Base-by-base conservation (phyloP, 1,140 invertebrate species). In the Drosophila pandora region DNA sequence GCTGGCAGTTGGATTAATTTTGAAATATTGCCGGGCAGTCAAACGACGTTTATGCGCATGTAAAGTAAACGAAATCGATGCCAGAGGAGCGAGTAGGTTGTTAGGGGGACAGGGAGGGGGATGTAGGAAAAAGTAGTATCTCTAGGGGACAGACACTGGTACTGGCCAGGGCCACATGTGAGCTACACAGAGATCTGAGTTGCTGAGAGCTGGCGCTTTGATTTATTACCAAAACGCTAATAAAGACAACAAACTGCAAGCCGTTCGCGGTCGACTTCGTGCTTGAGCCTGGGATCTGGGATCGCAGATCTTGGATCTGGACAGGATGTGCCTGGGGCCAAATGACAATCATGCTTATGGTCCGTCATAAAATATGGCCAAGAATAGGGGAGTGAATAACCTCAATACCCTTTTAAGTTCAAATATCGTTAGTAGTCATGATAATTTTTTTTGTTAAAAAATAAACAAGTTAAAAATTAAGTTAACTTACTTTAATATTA, bases 1-100 rank as follows among this genome's bases (percentile, higher is more conserved):
- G 83, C 59, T 88, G 83, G 79, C 83, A 88, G 84, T 77, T 88
- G 83, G 83, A 89, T 88, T 88, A 88, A 88, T 88, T 89, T 88
- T 88, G 83, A 88, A 88, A 88, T 89, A 88, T 88, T 89, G 76
- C 83, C 58, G 72, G 52, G 28, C 73, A 60, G 72, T 69, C 68
- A 67, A 76, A 34, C 69, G 64, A 63, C 41, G 76, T 59, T 76
- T 79, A 79, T 61, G 80, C 59, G 65, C 80, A 83, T 84, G 80
- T 83, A 84, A 83, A 83, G 60, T 64, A 69, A 68, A 57, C 59
- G 60, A 48, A 55, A 68, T 37, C 23, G 7, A 13, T 21, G 23
- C 10, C 25, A 25, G 47, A 45, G 34, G 13, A 32, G 22, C 4
- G 13, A 6, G 10, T 10, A n/a, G 41, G 23, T 25, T 0, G 41